phyloP scores from a whole-genome alignment of 2,888 invertebrate genomes.

The Xiphydria camelus region DNA sequence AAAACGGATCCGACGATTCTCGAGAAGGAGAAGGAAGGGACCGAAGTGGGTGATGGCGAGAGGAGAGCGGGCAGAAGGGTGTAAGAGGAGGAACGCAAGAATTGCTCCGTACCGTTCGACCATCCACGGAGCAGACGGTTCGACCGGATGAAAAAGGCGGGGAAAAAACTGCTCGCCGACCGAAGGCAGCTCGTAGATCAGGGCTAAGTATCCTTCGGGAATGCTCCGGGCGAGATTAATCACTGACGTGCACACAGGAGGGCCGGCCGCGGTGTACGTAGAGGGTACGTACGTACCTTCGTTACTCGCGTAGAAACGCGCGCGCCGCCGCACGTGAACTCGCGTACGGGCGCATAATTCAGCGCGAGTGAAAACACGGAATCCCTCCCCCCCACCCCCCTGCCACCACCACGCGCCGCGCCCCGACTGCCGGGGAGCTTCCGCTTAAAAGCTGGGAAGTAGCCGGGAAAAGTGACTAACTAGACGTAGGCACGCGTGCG shows the following conservation, averaged over 20 bases:
- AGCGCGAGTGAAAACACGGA: constrained; percentile 34
- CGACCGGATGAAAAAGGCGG: constrained; percentile 7
- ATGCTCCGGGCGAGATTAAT: constrained; percentile 45
- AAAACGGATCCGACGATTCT: too few species aligned
- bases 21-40: not conserved
- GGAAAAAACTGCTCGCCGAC: not conserved
- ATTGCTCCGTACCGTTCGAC: too few species aligned
- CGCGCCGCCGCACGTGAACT: too few species aligned
- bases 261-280: too few species aligned
- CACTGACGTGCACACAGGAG: too few species aligned
- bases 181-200: constrained; percentile 39
- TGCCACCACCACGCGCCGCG: not conserved
- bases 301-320: too few species aligned
- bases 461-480: constrained; percentile 44
- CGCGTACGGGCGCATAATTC: constrained; percentile 29
- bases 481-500: constrained; percentile 41
- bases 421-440: constrained; percentile 16
- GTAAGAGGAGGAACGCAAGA: not conserved
- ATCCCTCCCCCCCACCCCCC: constrained; percentile 6
- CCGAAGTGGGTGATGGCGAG: not conserved
- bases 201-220: constrained; percentile 47
- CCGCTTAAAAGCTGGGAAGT: constrained; percentile 35
- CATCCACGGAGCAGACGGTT: too few species aligned
- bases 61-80: not conserved
- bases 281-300: too few species aligned